Conservation (phyloP, 2,797 vertebrate species). For the Pristis pectinata region DNA sequence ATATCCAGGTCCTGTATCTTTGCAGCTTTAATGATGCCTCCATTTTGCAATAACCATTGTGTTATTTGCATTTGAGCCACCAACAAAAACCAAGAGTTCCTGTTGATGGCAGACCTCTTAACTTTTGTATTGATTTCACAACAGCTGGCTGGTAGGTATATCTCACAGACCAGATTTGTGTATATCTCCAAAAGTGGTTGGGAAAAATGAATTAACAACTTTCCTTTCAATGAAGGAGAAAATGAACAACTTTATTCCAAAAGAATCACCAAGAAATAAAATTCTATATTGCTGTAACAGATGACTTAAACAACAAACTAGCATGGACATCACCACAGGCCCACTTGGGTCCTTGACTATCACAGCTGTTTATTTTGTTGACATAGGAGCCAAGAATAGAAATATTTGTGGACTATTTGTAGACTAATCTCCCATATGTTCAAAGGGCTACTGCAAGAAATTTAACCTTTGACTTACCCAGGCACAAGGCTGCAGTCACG, state of each 20-base stretch:
- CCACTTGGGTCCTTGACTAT: no score
- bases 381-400: background rate
- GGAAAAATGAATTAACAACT: background rate
- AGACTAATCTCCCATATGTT: background rate
- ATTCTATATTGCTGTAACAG: background rate
- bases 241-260: background rate
- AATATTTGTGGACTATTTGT: background rate
- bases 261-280: background rate
- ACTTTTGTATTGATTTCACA: no score
- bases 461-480: conserved; percentile 18
- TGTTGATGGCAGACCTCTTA: no score
- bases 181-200: background rate
- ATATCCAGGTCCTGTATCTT: no score
- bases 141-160: no score
- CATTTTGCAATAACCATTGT: no score
- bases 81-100: no score
- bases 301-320: background rate
- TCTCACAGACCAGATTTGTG: no score
- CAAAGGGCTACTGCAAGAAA: background rate
- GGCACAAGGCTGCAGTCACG: background rate
- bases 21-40: no score
- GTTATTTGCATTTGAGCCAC: no score
- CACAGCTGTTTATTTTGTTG: background rate
- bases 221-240: background rate
- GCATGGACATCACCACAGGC: background rate